Conservation (phyloP, 2,113 vertebrate species). For the Barbus barbus region DNA sequence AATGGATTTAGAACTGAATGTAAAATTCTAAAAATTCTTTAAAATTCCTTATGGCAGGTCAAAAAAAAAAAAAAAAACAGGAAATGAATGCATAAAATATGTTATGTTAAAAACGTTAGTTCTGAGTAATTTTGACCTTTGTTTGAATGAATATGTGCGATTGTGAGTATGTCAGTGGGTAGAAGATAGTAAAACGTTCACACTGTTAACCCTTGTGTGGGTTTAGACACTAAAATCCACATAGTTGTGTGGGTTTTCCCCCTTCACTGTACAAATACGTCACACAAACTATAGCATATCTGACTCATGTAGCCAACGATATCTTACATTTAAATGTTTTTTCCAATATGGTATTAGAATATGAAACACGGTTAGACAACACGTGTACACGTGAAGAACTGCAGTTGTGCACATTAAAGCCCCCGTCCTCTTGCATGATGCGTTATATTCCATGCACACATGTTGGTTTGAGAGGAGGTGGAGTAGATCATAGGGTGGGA, state of each 20-base stretch:
- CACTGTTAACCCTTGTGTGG: not conserved
- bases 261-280: not conserved
- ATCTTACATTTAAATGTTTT: not conserved
- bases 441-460: not conserved
- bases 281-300: not conserved
- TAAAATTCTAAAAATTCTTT: not conserved
- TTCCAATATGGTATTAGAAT: not conserved
- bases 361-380: not conserved
- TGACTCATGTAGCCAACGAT: not conserved
- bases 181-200: not conserved
- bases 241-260: not conserved
- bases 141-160: not conserved
- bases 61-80: too few relatives aligned
- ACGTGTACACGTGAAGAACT: not conserved
- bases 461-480: not conserved
- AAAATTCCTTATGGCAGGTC: too few relatives aligned
- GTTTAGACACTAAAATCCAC: not conserved
- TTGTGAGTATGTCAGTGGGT: not conserved
- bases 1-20: not conserved
- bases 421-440: not conserved
- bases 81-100: not conserved
- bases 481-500: not conserved
- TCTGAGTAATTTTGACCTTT: not conserved
- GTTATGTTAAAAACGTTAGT: not conserved
- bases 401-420: not conserved